Base-by-base conservation (phyloP, 2,113 vertebrate genomes). In the Oryzias curvinotus region DNA sequence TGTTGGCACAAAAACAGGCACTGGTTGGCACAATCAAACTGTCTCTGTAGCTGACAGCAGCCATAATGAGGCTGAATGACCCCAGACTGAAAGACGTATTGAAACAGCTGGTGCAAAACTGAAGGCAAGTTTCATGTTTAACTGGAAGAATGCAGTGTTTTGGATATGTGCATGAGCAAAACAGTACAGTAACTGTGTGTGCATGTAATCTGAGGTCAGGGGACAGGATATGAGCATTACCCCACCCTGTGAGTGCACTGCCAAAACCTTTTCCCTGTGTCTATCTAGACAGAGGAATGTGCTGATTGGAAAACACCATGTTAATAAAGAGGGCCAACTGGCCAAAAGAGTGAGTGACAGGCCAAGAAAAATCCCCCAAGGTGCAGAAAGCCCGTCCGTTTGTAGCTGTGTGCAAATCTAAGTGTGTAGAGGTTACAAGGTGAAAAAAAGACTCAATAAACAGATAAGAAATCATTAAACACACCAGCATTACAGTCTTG, bases 201-300 rank as follows among this genome's bases (percentile, higher is more conserved):
- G 71, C 69, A 59, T 67, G 71, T 63, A 83, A 83, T 85, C 68
- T 64, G 77, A 85, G 81, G 87, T 86, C 78, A 81, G 78, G 67
- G 78, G 83, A 85, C 86, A 89, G 89, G 89, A 89, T 88, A 83
- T 87, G 83, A 89, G 79, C n/a, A 45, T 85, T 79, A 90, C 89
- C 80, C 87, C 87, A 87, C 89, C 87, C 86, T 77, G 64, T 68
- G 71, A 21, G 56, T 42, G 68, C 14, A 19, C 75, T 78, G 84
- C 85, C 84, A 88, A 89, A 83, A 80, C 30, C 53, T 30, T 81
- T 72, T 90, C 85, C 71, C 75, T 55, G 82, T 75, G 84, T 84
- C 84, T 85, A 85, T 84, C 81, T 84, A 69, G 78, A 84, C 69
- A 65, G 62, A 89, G 89, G 89, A 91, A 91, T 92, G 90, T 88